A percentile compares a stretch with the other conserved stretches of the same genome.
These are phyloP conservation scores for Nipponacmea schrenckii DNA, from an alignment of 2,888 invertebrate genomes.

Conservation along the genomic window DNA sequence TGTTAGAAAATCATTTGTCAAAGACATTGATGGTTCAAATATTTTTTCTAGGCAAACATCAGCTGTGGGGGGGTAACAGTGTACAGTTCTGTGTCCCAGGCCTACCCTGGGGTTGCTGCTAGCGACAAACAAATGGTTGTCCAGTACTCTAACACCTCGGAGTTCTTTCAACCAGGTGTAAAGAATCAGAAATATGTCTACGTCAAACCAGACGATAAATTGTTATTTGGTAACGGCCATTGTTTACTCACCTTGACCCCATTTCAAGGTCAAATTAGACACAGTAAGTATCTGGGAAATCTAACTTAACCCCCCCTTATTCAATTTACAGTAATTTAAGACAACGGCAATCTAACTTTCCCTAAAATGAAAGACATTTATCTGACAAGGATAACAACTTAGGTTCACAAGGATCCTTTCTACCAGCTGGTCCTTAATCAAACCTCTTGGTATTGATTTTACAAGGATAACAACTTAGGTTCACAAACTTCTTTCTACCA, in stretches of 20 bases:
- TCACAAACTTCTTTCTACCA: no score
- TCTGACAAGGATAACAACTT: no score
- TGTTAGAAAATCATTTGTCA: no score
- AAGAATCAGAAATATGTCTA: conserved; percentile 31
- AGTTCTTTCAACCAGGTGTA: conserved; percentile 5
- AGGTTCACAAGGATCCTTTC: no score
- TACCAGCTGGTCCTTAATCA: no score
- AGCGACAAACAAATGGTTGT: conserved; percentile 19
- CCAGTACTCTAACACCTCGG: conserved; percentile 15
- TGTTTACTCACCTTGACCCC: conserved; percentile 41
- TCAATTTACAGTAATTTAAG: no score
- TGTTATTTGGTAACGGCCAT: conserved; percentile 34
- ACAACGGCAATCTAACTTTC: no score
- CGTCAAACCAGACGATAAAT: not conserved
- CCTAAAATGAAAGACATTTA: no score
- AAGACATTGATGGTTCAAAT: no score
- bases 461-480: no score
- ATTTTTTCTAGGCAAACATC: conserved; percentile 44
- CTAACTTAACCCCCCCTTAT: no score
- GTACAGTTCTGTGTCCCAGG: conserved; percentile 40
- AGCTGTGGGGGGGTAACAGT: conserved; percentile 42
- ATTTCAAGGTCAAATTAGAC: conserved; percentile 31
- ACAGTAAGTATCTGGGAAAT: conserved; percentile 25
- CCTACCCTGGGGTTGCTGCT: conserved; percentile 37
- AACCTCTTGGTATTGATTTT: no score